Evolutionary conservation across 2,888 invertebrate genomes (phyloP).

Genomic region (Isotomurus palustris): DNA sequence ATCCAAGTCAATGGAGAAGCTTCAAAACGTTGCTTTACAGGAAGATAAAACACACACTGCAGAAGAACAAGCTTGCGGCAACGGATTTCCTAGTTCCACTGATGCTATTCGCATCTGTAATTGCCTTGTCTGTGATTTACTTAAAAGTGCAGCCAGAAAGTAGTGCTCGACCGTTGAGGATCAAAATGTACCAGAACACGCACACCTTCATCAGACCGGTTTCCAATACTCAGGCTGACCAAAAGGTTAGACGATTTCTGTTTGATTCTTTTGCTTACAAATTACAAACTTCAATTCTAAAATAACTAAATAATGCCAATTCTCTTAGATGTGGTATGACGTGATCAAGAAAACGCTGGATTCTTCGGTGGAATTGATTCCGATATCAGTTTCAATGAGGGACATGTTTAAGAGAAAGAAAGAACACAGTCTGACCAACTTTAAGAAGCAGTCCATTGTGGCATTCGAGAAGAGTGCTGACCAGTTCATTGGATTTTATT

Average conservation of each 20-base stretch:
- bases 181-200: conserved; percentile 14
- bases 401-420: conserved; percentile 6
- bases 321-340: no score
- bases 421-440: conserved; percentile 11
- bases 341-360: no score
- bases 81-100: conserved; percentile 20
- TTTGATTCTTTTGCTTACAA: no score
- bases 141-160: conserved; percentile 18
- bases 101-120: conserved; percentile 5
- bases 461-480: conserved; percentile 14
- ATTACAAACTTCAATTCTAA: no score
- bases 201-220: conserved; percentile 12
- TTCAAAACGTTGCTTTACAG: neutral
- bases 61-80: conserved; percentile 17
- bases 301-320: no score
- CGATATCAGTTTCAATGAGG: no score
- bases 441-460: conserved; percentile 10
- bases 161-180: conserved; percentile 2
- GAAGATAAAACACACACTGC: conserved; percentile 2
- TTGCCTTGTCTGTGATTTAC: conserved; percentile 5
- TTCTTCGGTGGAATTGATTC: no score
- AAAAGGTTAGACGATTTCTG: no score
- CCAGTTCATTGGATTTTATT: conserved; percentile 16
- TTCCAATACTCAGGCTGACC: neutral
- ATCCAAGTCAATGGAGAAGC: neutral